Conservation (phyloP, 2,888 invertebrate genomes). For the Machimus atricapillus region DNA sequence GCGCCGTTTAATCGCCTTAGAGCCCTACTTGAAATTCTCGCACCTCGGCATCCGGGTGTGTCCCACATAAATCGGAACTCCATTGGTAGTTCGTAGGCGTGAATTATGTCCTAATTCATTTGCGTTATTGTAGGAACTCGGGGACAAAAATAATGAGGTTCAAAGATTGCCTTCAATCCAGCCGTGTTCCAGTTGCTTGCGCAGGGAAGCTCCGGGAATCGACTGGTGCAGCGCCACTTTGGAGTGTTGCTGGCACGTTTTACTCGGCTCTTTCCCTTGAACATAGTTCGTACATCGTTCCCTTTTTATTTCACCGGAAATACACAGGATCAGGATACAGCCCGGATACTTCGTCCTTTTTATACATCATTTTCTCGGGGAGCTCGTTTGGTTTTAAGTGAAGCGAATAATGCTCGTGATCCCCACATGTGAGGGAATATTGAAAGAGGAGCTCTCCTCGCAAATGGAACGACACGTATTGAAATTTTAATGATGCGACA, state of each 20-base stretch:
- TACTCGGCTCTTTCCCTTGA: not conserved
- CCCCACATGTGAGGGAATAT: slow-evolving; percentile 7
- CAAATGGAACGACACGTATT: slow-evolving; percentile 37
- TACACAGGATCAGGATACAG: not conserved
- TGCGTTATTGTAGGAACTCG: not conserved
- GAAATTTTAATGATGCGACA: slow-evolving; percentile 38
- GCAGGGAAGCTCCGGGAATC: not conserved
- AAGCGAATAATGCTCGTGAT: slow-evolving; percentile 36
- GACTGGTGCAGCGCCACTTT: not conserved
- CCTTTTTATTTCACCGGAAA: not conserved
- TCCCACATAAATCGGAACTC: not conserved
- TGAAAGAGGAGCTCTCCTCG: slow-evolving; percentile 26
- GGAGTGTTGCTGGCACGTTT: slow-evolving; percentile 2
- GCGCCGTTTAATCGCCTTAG: not conserved
- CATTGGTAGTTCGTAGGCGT: not conserved
- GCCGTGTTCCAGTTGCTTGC: not conserved
- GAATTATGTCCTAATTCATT: not conserved
- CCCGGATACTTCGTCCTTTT: not conserved
- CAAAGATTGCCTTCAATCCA: slow-evolving; percentile 8
- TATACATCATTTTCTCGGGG: slow-evolving; percentile 24
- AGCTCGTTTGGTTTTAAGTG: slow-evolving; percentile 37
- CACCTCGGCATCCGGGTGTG: not conserved
- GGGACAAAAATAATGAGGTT: not conserved
- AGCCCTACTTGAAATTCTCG: not conserved
- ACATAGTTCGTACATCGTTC: not conserved